Conservation (phyloP, 92 coral and sea anemone species). For the Pocillopora grandis region DNA sequence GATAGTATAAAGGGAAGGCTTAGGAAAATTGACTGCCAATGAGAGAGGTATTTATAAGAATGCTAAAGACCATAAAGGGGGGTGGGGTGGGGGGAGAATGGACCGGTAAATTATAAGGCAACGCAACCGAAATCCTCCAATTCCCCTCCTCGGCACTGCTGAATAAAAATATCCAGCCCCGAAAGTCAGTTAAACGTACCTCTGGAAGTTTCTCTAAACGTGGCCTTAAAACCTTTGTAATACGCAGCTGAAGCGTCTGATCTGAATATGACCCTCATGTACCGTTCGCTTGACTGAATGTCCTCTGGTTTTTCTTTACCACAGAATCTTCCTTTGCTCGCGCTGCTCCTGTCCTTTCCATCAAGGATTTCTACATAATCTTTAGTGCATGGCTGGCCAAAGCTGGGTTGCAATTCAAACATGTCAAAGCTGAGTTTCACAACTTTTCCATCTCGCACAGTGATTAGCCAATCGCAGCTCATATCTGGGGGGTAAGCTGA, state of each 20-base stretch:
- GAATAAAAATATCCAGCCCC: too few species aligned
- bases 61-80: too few species aligned
- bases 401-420: slow-evolving; percentile 26
- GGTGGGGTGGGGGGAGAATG: too few species aligned
- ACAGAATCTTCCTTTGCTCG: slow-evolving; percentile 38
- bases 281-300: slow-evolving; percentile 36
- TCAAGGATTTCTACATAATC: slow-evolving; percentile 64
- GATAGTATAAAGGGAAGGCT: too few species aligned
- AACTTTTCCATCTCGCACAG: slow-evolving; percentile 16
- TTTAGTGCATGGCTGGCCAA: background rate
- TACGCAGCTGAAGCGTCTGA: background rate
- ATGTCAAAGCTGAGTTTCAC: slow-evolving; percentile 24
- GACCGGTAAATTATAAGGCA: too few species aligned
- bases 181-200: too few species aligned
- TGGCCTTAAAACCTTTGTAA: background rate
- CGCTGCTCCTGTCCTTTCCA: slow-evolving; percentile 25
- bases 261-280: slow-evolving; percentile 51
- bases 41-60: too few species aligned
- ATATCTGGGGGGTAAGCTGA: slow-evolving; percentile 2
- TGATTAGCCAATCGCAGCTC: slow-evolving; percentile 40
- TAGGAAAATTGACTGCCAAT: too few species aligned
- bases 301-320: slow-evolving; percentile 25
- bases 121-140: too few species aligned
- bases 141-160: too few species aligned
- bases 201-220: background rate